These are phyloP conservation scores for Schizaphis graminum DNA, from an alignment of 2,888 invertebrate genomes.

Conservation along the genomic window DNA sequence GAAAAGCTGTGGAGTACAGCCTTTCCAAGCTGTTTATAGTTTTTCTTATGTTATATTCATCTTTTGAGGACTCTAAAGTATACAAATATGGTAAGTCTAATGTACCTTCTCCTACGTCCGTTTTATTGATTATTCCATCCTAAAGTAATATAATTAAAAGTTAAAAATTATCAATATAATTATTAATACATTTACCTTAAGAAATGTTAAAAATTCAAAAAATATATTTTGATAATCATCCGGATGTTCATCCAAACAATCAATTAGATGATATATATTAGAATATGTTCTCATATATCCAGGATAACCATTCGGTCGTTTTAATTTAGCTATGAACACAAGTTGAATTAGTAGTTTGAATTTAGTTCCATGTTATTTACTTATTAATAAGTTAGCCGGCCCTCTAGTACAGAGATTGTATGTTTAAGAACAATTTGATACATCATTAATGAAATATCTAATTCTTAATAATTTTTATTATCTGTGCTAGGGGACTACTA, in stretches of 20 bases:
- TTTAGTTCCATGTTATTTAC: background rate
- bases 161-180: background rate
- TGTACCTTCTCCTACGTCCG: background rate
- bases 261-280: conserved; percentile 21
- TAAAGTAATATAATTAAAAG: conserved; percentile 25
- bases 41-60: too few relatives aligned
- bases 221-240: conserved; percentile 46
- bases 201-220: conserved; percentile 9
- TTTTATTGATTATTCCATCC: background rate
- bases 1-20: conserved; percentile 23
- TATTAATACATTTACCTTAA: conserved; percentile 26
- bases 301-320: too few relatives aligned
- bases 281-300: background rate
- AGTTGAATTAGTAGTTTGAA: background rate
- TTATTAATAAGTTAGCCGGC: background rate
- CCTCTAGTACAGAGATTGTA: background rate
- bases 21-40: background rate
- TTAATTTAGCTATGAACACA: conserved; percentile 10
- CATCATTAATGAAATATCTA: too few relatives aligned
- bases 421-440: background rate
- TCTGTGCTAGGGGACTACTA: background rate
- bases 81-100: conserved; percentile 44
- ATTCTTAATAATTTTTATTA: too few relatives aligned
- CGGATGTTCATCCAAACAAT: conserved; percentile 5
- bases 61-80: background rate